phyloP scores from a whole-genome alignment of 1,140 invertebrate species.

The Heliconius melpomene region DNA sequence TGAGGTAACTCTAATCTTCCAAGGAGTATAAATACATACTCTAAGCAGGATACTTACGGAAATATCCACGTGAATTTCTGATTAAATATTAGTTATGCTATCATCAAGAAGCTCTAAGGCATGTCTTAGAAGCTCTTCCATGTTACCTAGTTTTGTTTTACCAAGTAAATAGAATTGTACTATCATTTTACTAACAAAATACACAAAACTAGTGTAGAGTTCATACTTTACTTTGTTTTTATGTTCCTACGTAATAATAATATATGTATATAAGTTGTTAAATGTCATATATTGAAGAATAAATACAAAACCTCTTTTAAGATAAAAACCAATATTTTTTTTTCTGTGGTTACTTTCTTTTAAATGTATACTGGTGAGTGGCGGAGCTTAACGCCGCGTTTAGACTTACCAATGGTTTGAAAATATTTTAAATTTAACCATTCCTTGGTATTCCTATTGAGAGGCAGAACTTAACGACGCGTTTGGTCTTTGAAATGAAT shows the following conservation, averaged over 20 bases:
- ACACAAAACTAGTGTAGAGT: neutral
- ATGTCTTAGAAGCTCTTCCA: neutral
- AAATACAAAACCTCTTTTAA: no score
- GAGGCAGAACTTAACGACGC: no score
- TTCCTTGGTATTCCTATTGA: no score
- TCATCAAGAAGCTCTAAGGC: neutral
- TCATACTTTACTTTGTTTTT: no score
- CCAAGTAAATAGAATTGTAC: neutral
- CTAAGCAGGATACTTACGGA: neutral
- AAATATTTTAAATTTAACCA: no score
- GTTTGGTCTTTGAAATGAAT: no score
- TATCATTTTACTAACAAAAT: neutral
- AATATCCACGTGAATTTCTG: neutral
- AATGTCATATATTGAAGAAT: no score
- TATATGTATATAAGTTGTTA: neutral
- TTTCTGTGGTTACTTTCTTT: no score
- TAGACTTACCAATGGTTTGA: no score
- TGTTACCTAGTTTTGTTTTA: neutral
- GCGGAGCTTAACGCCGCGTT: no score
- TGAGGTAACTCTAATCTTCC: neutral
- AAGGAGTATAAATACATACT: neutral
- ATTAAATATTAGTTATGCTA: constrained; percentile 3
- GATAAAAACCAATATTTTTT: no score
- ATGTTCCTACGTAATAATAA: neutral
- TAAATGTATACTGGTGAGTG: no score